Evolutionary conservation across 2,797 vertebrate genomes (phyloP), one percentile per base, ranked within the genome.

Genomic region (Cyclura pinguis): DNA sequence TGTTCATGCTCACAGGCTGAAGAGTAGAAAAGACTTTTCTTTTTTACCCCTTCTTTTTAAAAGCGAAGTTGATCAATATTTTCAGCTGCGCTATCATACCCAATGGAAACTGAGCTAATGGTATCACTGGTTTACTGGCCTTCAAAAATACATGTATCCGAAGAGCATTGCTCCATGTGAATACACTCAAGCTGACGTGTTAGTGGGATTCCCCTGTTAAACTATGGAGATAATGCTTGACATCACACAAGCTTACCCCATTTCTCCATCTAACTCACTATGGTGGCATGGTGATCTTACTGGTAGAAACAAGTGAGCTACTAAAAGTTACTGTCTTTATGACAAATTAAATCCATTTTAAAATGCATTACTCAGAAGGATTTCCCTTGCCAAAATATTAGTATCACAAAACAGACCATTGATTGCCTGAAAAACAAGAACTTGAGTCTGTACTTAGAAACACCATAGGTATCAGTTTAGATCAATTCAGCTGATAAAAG

Each of bases 401-500:
- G 24, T 32, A 77, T 91, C 69, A 87, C 84, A 52, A 24, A 14
- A 72, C 1, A 57, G 12, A 9, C 24, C 59, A 59, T 22, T 24
- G 32, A 22, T 69, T 50, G 35, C 74, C 72, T 82, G 78, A n/a
- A 76, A 86, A 50, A 52, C 59, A 89, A 89, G 55, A 22, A 10
- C 35, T 20, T 35, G 42, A 80, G 89, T 57, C 47, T 13, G 1
- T n/a, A 27, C 1, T 73, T 8, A 57, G 59, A n/a, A 77, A 0
- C 1, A 38, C 52, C 0, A 1, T 0, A 0, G 29, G 55, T 91
- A 91, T 82, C 14, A 73, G 6, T 85, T 35, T 80, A 2, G 18
- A 88, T 24, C 13, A 85, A 89, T 82, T 24, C 47, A 72, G 14
- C 32, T 0, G 59, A 89, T 57, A 86, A 67, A 72, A 78, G 7